These are phyloP conservation scores for Manduca sexta DNA, from an alignment of 1,140 invertebrate genomes.

Conservation along the genomic window DNA sequence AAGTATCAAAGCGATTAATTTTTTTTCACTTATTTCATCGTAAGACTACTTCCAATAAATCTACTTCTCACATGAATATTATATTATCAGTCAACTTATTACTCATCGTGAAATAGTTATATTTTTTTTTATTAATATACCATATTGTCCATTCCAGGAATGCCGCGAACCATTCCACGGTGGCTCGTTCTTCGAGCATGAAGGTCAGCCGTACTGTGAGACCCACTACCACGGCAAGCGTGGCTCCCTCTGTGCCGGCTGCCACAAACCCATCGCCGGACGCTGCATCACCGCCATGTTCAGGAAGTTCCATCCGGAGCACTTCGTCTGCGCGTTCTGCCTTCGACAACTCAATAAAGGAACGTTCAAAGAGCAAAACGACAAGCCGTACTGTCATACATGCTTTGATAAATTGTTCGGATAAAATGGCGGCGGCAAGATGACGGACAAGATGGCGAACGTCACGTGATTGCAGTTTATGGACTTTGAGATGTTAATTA, in stretches of 20 bases:
- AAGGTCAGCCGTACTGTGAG: constrained; percentile 97
- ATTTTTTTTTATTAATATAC: background rate
- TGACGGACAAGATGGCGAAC: too few species aligned
- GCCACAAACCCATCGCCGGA: constrained; percentile 97
- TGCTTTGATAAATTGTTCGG: constrained; percentile 99
- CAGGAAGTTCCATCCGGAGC: constrained; percentile 98
- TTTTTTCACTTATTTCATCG: too few species aligned
- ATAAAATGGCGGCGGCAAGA: constrained; percentile 74
- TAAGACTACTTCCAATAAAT: too few species aligned
- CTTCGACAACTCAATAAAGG: constrained; percentile 97
- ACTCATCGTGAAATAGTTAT: too few species aligned
- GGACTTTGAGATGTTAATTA: too few species aligned
- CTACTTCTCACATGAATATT: too few species aligned
- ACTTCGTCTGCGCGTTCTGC: constrained; percentile 99
- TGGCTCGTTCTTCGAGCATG: constrained; percentile 96
- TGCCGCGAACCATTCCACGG: constrained; percentile 94
- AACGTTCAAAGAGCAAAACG: constrained; percentile 98
- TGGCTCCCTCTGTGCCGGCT: constrained; percentile 97
- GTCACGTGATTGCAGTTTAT: too few species aligned
- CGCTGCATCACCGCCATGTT: constrained; percentile 99
- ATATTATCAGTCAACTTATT: too few species aligned
- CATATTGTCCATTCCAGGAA: constrained; percentile 78
- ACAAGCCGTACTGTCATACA: constrained; percentile 97
- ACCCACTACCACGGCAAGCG: constrained; percentile 98
- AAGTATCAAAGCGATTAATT: too few species aligned